A percentile compares a stretch with the other conserved stretches of the same genome.
These are phyloP conservation scores for Monarcha castaneiventris DNA, from an alignment of 2,113 vertebrate species.

Conservation along the genomic window DNA sequence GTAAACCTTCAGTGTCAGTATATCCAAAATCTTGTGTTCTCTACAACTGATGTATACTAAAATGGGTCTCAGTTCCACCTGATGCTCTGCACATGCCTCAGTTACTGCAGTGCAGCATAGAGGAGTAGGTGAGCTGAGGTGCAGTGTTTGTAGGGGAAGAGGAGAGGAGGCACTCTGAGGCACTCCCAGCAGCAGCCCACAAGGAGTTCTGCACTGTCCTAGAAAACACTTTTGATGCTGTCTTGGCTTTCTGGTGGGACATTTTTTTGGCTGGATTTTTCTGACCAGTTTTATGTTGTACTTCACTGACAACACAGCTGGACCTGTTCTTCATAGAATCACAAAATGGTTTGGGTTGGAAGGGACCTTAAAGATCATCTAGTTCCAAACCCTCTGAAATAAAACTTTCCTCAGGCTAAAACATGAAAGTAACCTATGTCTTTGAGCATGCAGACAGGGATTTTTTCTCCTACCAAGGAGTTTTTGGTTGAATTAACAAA, in stretches of 20 bases:
- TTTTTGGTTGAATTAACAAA: neutral
- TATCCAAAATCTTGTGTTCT: neutral
- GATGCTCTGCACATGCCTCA: neutral
- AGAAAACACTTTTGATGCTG: neutral
- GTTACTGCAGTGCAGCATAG: neutral
- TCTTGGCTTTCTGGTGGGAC: neutral
- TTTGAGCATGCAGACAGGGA: neutral
- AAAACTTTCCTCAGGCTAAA: neutral
- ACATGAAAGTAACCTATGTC: neutral
- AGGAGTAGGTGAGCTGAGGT: neutral
- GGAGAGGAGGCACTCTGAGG: fast-evolving
- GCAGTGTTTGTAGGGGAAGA: fast-evolving
- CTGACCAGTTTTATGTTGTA: neutral
- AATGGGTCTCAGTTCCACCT: neutral
- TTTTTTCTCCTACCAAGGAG: neutral
- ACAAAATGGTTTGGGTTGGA: neutral
- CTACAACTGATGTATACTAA: fast-evolving
- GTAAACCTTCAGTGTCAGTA: neutral
- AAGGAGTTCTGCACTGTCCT: neutral
- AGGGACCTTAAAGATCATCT: neutral
- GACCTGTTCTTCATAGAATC: neutral
- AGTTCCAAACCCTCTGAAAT: neutral
- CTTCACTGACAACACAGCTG: neutral
- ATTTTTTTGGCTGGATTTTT: neutral
- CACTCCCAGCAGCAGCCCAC: neutral